Percentiles rank a stretch among this genome's conserved stretches.
These are phyloP conservation scores for Porites evermanni DNA, from an alignment of 92 coral and sea anemone species.

Conservation along the genomic window DNA sequence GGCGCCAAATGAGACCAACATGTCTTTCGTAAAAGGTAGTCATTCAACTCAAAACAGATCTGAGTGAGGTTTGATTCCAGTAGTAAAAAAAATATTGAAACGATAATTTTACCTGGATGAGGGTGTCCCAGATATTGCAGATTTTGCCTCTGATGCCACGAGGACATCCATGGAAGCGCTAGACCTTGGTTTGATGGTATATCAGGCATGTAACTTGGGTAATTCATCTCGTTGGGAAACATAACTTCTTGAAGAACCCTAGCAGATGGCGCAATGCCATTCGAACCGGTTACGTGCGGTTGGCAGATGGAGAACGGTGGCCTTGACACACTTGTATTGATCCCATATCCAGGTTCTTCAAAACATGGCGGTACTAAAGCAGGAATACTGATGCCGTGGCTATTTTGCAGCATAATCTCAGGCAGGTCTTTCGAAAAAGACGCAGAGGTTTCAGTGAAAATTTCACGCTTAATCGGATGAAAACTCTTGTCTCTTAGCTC, in stretches of 20 bases:
- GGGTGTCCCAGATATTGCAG: conserved; percentile 83
- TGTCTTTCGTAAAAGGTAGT: conserved; percentile 20
- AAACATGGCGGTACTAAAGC: conserved; percentile 85
- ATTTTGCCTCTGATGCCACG: conserved; percentile 79
- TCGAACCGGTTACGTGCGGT: conserved; percentile 63
- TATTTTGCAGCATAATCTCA: conserved; percentile 67
- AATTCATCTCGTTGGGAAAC: conserved; percentile 78
- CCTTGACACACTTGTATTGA: conserved; percentile 69
- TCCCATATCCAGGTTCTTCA: conserved; percentile 77
- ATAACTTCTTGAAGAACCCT: conserved; percentile 85
- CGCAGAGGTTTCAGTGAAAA: background rate
- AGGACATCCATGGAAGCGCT: conserved; percentile 73
- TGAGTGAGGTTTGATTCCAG: background rate
- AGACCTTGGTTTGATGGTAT: conserved; percentile 72
- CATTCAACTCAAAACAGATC: conserved; percentile 38
- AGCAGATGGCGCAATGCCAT: conserved; percentile 68
- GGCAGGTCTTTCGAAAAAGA: background rate
- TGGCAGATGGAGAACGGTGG: conserved; percentile 72
- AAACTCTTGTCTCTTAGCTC: conserved; percentile 19
- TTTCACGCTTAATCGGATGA: background rate
- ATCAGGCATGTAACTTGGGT: conserved; percentile 79
- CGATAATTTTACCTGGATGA: conserved; percentile 69
- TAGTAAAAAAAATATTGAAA: conserved; percentile 12
- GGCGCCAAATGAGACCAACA: conserved; percentile 39
- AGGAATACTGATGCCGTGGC: conserved; percentile 84